A percentile compares a stretch with the other conserved stretches of the same genome.
These are phyloP conservation scores for Amiota mariae DNA, from an alignment of 2,888 invertebrate species.

Conservation along the genomic window DNA sequence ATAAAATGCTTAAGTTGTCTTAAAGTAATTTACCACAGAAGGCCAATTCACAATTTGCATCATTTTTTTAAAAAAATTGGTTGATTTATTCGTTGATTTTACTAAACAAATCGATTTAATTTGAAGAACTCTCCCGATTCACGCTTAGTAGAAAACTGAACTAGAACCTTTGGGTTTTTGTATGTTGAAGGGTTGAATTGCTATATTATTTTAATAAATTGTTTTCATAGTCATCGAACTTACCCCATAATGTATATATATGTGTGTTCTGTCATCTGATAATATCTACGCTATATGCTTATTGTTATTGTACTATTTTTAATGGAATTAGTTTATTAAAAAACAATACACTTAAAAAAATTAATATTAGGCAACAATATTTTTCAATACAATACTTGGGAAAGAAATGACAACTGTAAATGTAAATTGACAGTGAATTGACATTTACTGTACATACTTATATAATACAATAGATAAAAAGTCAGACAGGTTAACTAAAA, in stretches of 20 bases:
- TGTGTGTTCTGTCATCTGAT: slow-evolving; percentile 52
- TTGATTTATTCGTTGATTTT: not conserved
- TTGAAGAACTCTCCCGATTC: slow-evolving; percentile 32
- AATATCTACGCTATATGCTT: slow-evolving; percentile 53
- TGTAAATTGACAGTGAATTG: too few species aligned
- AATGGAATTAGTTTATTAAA: slow-evolving; percentile 36
- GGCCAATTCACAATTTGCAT: slow-evolving; percentile 60
- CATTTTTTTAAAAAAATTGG: slow-evolving; percentile 40
- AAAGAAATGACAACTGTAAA: too few species aligned
- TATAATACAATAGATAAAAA: too few species aligned
- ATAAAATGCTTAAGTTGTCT: slow-evolving; percentile 2
- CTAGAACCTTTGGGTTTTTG: slow-evolving; percentile 2
- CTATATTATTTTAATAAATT: slow-evolving; percentile 49
- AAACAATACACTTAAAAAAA: slow-evolving; percentile 33
- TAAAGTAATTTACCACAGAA: slow-evolving; percentile 48
- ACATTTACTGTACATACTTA: too few species aligned
- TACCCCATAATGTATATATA: slow-evolving; percentile 49
- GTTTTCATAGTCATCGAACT: slow-evolving; percentile 44
- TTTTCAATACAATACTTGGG: too few species aligned
- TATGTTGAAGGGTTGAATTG: slow-evolving; percentile 43
- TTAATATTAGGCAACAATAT: not conserved
- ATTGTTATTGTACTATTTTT: not conserved
- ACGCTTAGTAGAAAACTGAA: slow-evolving; percentile 43
- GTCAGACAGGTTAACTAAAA: too few species aligned
- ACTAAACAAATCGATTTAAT: not conserved